A percentile compares a stretch with the other conserved stretches of the same genome.
Evolutionary conservation across 2,113 vertebrate species (phyloP).

Genomic region (Alethe diademata): DNA sequence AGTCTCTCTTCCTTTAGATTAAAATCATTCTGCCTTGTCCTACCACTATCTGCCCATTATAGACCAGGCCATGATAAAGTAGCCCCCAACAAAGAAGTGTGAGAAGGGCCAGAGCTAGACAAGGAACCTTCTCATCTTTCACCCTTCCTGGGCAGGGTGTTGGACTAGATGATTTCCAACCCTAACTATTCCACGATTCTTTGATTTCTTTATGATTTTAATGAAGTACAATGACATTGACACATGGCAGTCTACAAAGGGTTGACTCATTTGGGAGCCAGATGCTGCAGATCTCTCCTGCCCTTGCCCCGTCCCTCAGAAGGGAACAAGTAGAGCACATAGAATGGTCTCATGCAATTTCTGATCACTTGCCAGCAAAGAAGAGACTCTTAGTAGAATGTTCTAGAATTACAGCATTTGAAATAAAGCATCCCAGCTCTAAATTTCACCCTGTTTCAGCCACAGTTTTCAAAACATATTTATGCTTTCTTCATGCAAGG

Average conservation of each 20-base stretch:
- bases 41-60: not conserved
- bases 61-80: not conserved
- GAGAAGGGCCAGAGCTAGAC: not conserved
- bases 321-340: not conserved
- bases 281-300: not conserved
- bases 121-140: not conserved
- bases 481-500: not conserved
- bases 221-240: not conserved
- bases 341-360: not conserved
- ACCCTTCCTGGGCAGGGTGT: not conserved
- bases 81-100: not conserved
- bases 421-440: not conserved
- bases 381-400: not conserved
- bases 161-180: not conserved
- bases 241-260: not conserved
- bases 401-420: not conserved
- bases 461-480: not conserved
- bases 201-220: not conserved
- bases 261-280: not conserved
- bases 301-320: not conserved
- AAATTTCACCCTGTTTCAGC: not conserved
- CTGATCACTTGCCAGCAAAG: not conserved
- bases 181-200: not conserved
- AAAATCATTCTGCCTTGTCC: not conserved
- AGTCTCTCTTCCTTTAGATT: not conserved